These are phyloP conservation scores for Heliconius hewitsoni DNA, from an alignment of 1,140 invertebrate species.

Conservation along the genomic window DNA sequence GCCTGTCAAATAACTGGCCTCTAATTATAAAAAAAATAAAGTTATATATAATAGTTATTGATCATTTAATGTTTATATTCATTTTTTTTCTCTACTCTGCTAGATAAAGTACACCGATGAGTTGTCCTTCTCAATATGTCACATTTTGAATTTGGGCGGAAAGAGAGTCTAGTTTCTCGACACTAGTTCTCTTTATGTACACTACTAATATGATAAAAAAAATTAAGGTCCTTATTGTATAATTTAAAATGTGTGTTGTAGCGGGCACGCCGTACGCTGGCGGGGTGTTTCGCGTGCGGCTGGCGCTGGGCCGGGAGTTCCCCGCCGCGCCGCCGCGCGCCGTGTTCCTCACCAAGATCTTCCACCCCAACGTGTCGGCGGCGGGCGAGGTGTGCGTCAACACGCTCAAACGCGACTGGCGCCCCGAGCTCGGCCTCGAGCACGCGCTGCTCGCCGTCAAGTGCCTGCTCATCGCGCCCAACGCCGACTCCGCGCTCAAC, in stretches of 20 bases:
- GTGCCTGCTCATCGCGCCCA: conserved; percentile 71
- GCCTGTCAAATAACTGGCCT: too few relatives aligned
- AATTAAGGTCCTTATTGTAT: too few relatives aligned
- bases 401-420: conserved; percentile 98
- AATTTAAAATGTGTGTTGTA: conserved; percentile 52
- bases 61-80: too few relatives aligned
- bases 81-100: too few relatives aligned
- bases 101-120: too few relatives aligned
- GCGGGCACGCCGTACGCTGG: conserved; percentile 93
- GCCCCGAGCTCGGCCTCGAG: conserved; percentile 96
- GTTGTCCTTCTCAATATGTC: too few relatives aligned
- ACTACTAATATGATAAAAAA: too few relatives aligned
- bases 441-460: conserved; percentile 92
- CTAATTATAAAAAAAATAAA: too few relatives aligned
- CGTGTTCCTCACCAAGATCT: conserved; percentile 97
- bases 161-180: too few relatives aligned
- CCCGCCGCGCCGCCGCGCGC: conserved; percentile 96
- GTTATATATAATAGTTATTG: too few relatives aligned
- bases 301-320: conserved; percentile 96
- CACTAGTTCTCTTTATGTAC: too few relatives aligned
- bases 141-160: too few relatives aligned
- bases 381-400: conserved; percentile 98
- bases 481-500: conserved; percentile 72
- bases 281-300: conserved; percentile 93
- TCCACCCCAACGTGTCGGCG: conserved; percentile 96